These are phyloP conservation scores for Laupala kohalensis DNA, from an alignment of 1,140 invertebrate species.

Conservation along the genomic window DNA sequence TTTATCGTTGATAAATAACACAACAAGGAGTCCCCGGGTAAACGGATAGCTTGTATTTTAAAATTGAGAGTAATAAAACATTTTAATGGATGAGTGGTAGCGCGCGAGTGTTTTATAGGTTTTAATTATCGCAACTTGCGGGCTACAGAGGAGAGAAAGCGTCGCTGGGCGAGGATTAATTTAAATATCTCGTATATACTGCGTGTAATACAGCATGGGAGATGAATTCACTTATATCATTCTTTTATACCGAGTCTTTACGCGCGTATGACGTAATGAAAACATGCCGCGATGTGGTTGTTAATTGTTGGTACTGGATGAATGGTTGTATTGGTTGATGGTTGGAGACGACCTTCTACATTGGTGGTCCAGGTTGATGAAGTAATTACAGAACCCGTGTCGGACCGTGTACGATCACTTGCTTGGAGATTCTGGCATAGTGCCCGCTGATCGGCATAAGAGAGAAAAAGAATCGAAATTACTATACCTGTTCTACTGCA, in stretches of 20 bases:
- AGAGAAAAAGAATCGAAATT: too few species aligned
- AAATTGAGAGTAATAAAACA: background rate
- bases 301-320: too few species aligned
- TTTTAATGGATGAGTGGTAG: background rate
- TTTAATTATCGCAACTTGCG: background rate
- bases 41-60: background rate
- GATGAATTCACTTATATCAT: background rate
- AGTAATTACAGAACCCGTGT: too few species aligned
- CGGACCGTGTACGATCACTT: too few species aligned
- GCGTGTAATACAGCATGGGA: background rate
- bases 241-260: background rate
- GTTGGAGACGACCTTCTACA: too few species aligned
- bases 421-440: too few species aligned
- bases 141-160: background rate
- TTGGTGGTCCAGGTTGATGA: too few species aligned
- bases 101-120: background rate
- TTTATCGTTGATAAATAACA: too few species aligned
- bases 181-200: background rate
- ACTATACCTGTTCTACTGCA: too few species aligned
- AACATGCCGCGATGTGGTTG: too few species aligned
- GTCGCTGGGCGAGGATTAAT: background rate
- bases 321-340: too few species aligned
- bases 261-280: background rate
- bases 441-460: too few species aligned
- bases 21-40: background rate